Percentiles rank a stretch among this genome's conserved stretches.
These are phyloP conservation scores for Hypanus sabinus DNA, from an alignment of 2,113 vertebrate genomes.

Conservation along the genomic window DNA sequence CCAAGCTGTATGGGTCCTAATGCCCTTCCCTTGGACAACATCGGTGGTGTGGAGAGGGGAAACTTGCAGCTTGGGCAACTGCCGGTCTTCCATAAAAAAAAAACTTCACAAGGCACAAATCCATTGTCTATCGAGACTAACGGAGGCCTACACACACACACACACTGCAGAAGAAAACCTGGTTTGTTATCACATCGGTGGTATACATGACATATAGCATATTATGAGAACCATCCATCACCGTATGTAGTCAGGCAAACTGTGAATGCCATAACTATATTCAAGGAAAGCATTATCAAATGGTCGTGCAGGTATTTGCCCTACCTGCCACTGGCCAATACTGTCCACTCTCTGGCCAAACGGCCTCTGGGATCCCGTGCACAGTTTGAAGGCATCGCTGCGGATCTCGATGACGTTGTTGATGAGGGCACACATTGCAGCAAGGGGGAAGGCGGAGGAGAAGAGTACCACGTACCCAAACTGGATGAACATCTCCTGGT, in stretches of 20 bases:
- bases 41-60: too few relatives aligned
- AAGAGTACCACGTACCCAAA: constrained; percentile 96
- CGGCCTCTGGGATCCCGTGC: constrained; percentile 85
- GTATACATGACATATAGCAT: background rate
- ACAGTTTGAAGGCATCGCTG: constrained; percentile 91
- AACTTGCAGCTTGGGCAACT: too few relatives aligned
- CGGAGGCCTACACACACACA: too few relatives aligned
- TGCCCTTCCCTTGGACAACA: too few relatives aligned
- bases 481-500: constrained; percentile 98
- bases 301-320: background rate
- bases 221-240: background rate
- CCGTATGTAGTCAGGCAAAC: too few relatives aligned
- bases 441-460: constrained; percentile 90
- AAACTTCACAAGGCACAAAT: too few relatives aligned
- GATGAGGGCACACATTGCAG: constrained; percentile 84
- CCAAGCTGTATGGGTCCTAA: too few relatives aligned
- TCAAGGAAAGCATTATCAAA: background rate
- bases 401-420: constrained; percentile 96
- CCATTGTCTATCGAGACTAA: too few relatives aligned
- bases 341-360: constrained; percentile 81
- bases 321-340: constrained; percentile 95
- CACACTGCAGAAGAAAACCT: too few relatives aligned
- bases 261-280: background rate
- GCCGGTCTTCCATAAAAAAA: too few relatives aligned
- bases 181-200: too few relatives aligned